Percentiles rank a stretch among this genome's conserved stretches.
phyloP scores from a whole-genome alignment of 2,797 vertebrate species.

The Hylomyscus alleni region DNA sequence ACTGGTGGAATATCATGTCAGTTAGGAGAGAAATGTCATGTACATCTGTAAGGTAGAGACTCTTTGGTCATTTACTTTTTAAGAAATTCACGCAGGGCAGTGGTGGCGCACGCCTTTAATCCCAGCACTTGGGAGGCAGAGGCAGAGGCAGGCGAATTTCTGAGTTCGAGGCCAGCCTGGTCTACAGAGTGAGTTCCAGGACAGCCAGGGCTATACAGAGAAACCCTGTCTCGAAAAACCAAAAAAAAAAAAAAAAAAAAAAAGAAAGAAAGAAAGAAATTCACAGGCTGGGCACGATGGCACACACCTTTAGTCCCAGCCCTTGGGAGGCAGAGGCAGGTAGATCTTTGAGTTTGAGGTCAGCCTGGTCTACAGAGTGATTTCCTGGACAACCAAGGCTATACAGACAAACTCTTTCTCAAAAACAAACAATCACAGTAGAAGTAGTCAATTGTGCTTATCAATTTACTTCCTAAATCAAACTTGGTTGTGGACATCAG shows the following conservation, averaged over 20 bases:
- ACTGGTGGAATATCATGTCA: not conserved
- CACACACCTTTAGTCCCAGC: not conserved
- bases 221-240: no score
- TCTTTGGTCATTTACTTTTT: conserved; percentile 10
- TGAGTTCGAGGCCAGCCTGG: no score
- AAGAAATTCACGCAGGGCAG: not conserved
- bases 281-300: not conserved
- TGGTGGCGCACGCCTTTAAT: no score
- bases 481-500: not conserved
- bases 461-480: conserved; percentile 3
- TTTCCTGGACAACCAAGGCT: not conserved
- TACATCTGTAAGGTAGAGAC: conserved; percentile 21
- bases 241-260: no score
- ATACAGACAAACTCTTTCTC: not conserved
- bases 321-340: not conserved
- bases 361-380: not conserved
- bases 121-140: no score
- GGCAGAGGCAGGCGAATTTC: no score
- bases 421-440: not conserved
- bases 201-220: no score
- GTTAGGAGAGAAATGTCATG: not conserved
- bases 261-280: not conserved
- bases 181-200: no score
- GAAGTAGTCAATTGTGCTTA: conserved; percentile 26
- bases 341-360: not conserved